phyloP scores from a whole-genome alignment of 2,797 vertebrate genomes.

The Buceros bicornis region DNA sequence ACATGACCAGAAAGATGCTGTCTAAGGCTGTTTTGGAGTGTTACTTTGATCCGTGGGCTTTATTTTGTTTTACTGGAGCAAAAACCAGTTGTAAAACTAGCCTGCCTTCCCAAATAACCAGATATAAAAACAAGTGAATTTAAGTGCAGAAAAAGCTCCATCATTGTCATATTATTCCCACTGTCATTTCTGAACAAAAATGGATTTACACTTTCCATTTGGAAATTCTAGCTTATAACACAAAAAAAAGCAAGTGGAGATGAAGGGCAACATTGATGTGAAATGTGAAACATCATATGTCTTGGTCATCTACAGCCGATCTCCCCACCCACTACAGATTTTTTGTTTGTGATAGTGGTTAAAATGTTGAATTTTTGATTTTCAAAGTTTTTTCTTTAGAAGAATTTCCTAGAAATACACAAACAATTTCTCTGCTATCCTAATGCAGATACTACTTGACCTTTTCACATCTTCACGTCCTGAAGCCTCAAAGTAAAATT shows the following conservation, averaged over 20 bases:
- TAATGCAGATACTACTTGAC: background rate
- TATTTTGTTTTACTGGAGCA: slow-evolving; percentile 8
- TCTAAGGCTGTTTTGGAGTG: background rate
- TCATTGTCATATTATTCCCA: slow-evolving; percentile 36
- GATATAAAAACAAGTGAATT: slow-evolving; percentile 17
- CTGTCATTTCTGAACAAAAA: slow-evolving; percentile 22
- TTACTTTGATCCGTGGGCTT: background rate
- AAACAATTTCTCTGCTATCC: background rate
- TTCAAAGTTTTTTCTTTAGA: background rate
- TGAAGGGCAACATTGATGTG: background rate
- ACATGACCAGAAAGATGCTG: background rate
- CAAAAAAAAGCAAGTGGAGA: background rate
- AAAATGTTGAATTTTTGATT: background rate
- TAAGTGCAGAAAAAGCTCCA: background rate
- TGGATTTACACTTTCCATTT: background rate
- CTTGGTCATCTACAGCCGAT: background rate
- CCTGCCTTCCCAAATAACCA: slow-evolving; percentile 9
- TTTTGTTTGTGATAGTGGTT: background rate
- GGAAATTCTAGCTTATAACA: background rate
- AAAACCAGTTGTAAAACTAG: slow-evolving; percentile 9
- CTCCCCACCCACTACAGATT: background rate
- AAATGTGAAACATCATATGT: background rate
- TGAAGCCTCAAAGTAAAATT: background rate
- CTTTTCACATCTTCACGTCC: background rate
- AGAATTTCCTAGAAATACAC: background rate